Base-by-base conservation (phyloP, 2,113 vertebrate species). In the Noctilio leporinus region DNA sequence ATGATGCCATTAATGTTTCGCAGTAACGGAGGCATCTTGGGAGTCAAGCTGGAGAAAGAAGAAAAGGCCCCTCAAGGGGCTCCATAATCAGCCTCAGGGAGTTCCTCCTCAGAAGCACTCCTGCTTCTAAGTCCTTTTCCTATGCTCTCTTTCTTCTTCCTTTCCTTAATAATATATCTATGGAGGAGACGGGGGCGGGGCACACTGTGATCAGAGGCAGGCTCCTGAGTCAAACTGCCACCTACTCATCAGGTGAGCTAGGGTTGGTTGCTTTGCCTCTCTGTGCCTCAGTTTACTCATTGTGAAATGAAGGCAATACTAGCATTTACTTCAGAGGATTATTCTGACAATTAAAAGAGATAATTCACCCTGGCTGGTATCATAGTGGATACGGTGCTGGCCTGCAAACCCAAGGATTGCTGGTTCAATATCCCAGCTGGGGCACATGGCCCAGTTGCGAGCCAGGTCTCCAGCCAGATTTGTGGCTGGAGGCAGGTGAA, bases 21-120 rank as follows among this genome's bases (percentile, higher is more conserved):
- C 45, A 97, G 95, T 73, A 96, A 75, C 57, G 97, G 98, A 35
- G 98, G 85, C 98, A 98, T 98, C 76, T 96, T 55, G 0, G 15
- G 49, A 80, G 67, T 84, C 62, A 62, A 55, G 26, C 96, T 98
- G 90, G 0, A 7, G 78, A 85, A 35, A 93, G 70, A 95, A 57
- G 1, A 43, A 40, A 93, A 76, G 24, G 24, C 10, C 4, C 17
- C 40, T 5, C 1, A 2, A 9, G 55, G 70, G 20, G 7, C 2
- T 3, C 55, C 12, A 0, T 24, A 45, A 38, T 67, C 62, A 35
- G 10, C n/a, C 22, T 86, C 16, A 6, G 43, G 10, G 35, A 2
- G 47, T 19, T 89, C 62, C 38, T 35, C 10, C 38, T 35, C 7
- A 38, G 16, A 22, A 12, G 59, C 28, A 19, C 3, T 20, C 43